Percentiles rank a stretch among this genome's conserved stretches.
These are phyloP conservation scores for Phortica magna DNA, from an alignment of 2,888 invertebrate species.

Conservation along the genomic window DNA sequence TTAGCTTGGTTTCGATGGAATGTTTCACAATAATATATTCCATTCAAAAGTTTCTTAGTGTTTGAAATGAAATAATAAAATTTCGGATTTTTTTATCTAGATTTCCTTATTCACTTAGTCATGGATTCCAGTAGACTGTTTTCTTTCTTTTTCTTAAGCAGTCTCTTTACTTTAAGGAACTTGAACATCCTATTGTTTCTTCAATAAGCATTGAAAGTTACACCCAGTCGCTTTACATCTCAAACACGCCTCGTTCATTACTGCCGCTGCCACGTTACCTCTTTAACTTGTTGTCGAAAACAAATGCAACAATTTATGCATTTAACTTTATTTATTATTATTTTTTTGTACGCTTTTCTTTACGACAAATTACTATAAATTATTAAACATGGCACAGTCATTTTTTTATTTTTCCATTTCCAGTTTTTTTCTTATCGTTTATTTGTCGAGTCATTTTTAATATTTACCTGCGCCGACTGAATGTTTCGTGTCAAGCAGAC, in stretches of 20 bases:
- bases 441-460: constrained; percentile 30
- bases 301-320: constrained; percentile 21
- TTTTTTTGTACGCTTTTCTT: not conserved
- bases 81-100: no score
- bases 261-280: not conserved
- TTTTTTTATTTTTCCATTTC: constrained; percentile 50
- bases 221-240: not conserved
- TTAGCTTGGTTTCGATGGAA: no score
- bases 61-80: no score
- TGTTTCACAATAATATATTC: no score
- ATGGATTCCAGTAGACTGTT: no score
- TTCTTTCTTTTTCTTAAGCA: no score
- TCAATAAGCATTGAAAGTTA: no score
- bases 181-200: no score
- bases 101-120: no score
- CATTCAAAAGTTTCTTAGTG: no score
- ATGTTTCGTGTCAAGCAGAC: constrained; percentile 74
- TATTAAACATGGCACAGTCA: constrained; percentile 32
- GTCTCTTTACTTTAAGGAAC: no score
- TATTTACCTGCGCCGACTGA: constrained; percentile 33
- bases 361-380: constrained; percentile 29
- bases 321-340: constrained; percentile 7
- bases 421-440: constrained; percentile 38
- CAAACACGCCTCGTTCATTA: not conserved
- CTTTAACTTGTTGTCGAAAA: not conserved